phyloP scores from a whole-genome alignment of 1,140 invertebrate species.

The Drosophila aff. region DNA sequence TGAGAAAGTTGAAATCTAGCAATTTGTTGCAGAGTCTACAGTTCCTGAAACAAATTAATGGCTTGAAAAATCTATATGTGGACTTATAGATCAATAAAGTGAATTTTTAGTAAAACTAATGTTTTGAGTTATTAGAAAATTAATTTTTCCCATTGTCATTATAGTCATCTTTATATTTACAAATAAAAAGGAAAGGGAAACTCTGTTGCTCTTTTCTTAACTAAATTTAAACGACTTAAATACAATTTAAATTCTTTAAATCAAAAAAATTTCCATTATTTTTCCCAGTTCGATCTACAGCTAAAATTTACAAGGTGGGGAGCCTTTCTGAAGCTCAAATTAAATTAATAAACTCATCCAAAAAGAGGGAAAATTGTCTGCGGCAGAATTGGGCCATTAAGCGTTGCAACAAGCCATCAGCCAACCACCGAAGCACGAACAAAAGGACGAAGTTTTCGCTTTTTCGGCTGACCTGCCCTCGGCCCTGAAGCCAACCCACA shows the following conservation, averaged over 20 bases:
- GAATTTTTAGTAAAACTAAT: not conserved
- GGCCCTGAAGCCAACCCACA: not conserved
- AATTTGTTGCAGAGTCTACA: not conserved
- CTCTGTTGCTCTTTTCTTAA: too few species aligned
- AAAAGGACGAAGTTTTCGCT: conserved; percentile 35
- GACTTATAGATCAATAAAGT: not conserved
- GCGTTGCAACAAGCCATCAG: conserved; percentile 39
- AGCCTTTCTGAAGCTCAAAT: conserved; percentile 1
- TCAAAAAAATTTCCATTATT: not conserved
- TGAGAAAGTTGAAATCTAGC: not conserved
- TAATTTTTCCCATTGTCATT: not conserved
- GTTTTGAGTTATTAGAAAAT: not conserved
- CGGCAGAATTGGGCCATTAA: conserved; percentile 38
- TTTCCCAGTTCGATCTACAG: not conserved
- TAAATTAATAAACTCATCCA: conserved; percentile 44
- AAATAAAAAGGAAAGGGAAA: not conserved
- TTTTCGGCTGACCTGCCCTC: conserved; percentile 20
- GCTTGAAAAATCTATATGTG: not conserved
- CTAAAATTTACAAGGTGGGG: not conserved
- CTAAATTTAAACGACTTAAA: not conserved
- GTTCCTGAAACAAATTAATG: not conserved
- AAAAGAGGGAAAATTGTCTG: conserved; percentile 27
- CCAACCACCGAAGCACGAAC: conserved; percentile 28
- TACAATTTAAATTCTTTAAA: not conserved
- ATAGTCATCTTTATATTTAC: not conserved